phyloP scores from a whole-genome alignment of 2,113 vertebrate genomes.

The Gadus macrocephalus region DNA sequence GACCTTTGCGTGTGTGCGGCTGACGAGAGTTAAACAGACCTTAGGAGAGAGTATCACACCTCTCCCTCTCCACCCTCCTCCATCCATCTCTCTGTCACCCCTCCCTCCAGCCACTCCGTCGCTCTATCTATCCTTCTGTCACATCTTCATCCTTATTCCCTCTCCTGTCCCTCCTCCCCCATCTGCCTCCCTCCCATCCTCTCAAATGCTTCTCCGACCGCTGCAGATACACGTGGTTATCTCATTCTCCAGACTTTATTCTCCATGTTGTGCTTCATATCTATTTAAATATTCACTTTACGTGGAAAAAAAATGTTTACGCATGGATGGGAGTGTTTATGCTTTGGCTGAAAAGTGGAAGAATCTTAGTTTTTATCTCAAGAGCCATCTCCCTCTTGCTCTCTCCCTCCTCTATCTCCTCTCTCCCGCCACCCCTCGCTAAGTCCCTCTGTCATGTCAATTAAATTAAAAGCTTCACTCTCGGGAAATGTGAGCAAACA shows the following conservation, averaged over 20 bases:
- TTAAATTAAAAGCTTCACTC: too few relatives aligned
- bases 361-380: neutral
- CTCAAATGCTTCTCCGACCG: neutral
- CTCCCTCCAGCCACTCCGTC: neutral
- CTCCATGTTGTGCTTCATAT: too few relatives aligned
- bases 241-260: too few relatives aligned
- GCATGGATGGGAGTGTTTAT: neutral
- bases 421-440: neutral
- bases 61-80: constrained; percentile 10
- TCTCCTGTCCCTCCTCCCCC: neutral
- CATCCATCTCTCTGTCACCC: neutral
- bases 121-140: neutral
- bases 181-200: neutral
- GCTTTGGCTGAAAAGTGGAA: too few relatives aligned
- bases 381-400: neutral
- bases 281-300: too few relatives aligned
- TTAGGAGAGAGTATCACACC: constrained; percentile 17
- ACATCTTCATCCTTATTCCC: neutral
- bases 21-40: constrained; percentile 54
- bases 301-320: neutral
- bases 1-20: constrained; percentile 62
- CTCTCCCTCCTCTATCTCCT: neutral
- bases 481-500: constrained; percentile 17
- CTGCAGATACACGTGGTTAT: too few relatives aligned
- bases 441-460: neutral